These are phyloP conservation scores for Harpegnathos saltator DNA, from an alignment of 1,140 invertebrate species.

Conservation along the genomic window DNA sequence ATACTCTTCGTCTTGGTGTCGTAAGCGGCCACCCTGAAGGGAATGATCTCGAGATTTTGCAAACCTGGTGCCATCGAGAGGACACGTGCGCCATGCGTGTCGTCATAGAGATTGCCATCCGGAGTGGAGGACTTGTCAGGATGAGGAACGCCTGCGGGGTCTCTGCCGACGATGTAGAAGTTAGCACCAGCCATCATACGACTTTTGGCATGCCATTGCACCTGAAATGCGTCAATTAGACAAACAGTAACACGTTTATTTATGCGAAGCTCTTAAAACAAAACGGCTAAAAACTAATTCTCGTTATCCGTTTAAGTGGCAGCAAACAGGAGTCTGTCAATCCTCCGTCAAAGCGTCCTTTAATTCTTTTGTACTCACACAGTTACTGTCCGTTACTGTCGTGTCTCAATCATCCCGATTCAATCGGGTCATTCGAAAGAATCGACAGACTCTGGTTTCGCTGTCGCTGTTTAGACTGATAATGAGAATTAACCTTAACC, in stretches of 20 bases:
- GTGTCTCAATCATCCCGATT: too few relatives aligned
- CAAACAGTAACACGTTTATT: neutral
- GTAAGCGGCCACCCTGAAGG: slow-evolving; percentile 99
- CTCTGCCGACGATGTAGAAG: slow-evolving; percentile 99
- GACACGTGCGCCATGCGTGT: slow-evolving; percentile 95
- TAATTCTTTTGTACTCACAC: too few relatives aligned
- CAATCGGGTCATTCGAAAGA: too few relatives aligned
- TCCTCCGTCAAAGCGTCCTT: too few relatives aligned
- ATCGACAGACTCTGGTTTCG: too few relatives aligned
- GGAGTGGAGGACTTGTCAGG: slow-evolving; percentile 89
- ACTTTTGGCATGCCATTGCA: slow-evolving; percentile 99
- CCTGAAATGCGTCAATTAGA: slow-evolving; percentile 84
- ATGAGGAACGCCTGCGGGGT: slow-evolving; percentile 98
- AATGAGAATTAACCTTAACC: too few relatives aligned
- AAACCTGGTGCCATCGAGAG: slow-evolving; percentile 97
- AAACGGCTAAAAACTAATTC: neutral
- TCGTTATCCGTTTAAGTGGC: too few relatives aligned
- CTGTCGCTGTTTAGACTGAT: too few relatives aligned
- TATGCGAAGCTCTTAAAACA: neutral
- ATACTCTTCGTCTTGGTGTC: slow-evolving; percentile 94
- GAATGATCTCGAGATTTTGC: slow-evolving; percentile 96
- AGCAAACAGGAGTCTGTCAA: too few relatives aligned
- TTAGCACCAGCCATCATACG: slow-evolving; percentile 98
- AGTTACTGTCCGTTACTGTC: too few relatives aligned
- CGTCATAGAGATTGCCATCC: slow-evolving; percentile 96